A percentile compares a stretch with the other conserved stretches of the same genome.
phyloP scores from a whole-genome alignment of 2,797 vertebrate species.

The Oreonectes daqikongensis region DNA sequence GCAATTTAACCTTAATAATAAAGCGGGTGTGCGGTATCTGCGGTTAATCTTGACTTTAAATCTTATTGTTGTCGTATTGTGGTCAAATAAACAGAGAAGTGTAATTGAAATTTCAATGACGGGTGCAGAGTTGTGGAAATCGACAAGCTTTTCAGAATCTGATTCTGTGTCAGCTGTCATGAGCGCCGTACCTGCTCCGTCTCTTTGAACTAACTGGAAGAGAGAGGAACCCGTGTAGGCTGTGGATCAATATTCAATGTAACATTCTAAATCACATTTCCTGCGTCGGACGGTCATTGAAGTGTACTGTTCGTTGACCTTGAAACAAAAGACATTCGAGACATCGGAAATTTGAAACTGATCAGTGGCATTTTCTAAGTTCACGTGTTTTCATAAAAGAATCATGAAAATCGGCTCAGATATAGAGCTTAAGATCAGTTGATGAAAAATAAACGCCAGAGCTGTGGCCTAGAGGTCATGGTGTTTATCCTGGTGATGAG shows the following conservation, averaged over 20 bases:
- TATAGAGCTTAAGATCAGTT: background rate
- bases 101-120: background rate
- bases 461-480: background rate
- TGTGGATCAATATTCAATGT: conserved; percentile 41
- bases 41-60: background rate
- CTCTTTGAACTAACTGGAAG: conserved; percentile 32
- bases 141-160: background rate
- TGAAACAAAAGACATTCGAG: conserved; percentile 16
- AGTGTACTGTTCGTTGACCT: conserved; percentile 39
- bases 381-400: conserved; percentile 5
- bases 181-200: background rate
- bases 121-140: conserved; percentile 21
- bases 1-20: conserved; percentile 15
- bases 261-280: conserved; percentile 29
- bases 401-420: background rate
- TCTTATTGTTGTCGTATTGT: background rate
- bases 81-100: background rate
- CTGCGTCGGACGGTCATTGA: background rate
- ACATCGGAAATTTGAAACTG: background rate
- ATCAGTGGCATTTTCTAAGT: conserved; percentile 14
- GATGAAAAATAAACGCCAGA: background rate
- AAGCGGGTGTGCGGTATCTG: background rate
- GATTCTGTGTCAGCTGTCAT: background rate
- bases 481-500: background rate
- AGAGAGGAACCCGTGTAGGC: conserved; percentile 9